phyloP scores from a whole-genome alignment of 2,888 invertebrate genomes.

The Agrenia bidenticulata region DNA sequence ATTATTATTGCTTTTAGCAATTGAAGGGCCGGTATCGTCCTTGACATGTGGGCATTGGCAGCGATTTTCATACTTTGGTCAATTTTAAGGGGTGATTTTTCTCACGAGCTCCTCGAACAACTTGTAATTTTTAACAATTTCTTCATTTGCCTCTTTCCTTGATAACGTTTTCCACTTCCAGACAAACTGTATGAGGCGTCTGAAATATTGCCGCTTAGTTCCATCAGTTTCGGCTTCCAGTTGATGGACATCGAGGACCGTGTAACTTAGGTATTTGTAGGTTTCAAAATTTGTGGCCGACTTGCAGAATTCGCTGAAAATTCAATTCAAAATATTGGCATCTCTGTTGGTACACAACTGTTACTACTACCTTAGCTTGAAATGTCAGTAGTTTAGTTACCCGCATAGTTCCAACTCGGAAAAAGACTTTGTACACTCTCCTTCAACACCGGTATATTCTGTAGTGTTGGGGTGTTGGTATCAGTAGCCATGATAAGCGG shows the following conservation, averaged over 20 bases:
- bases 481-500: slow-evolving; percentile 32
- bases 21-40: slow-evolving; percentile 24
- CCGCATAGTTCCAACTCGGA: slow-evolving; percentile 28
- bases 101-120: slow-evolving; percentile 12
- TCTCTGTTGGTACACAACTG: no score
- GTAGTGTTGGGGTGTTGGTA: slow-evolving; percentile 24
- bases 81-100: slow-evolving; percentile 22
- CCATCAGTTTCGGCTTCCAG: slow-evolving; percentile 15
- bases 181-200: not conserved
- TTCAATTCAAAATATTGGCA: not conserved
- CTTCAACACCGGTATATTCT: slow-evolving; percentile 23
- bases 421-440: slow-evolving; percentile 28
- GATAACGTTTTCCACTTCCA: not conserved
- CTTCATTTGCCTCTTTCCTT: slow-evolving; percentile 1
- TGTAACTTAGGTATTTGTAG: slow-evolving; percentile 28
- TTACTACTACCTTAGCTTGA: no score
- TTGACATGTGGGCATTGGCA: slow-evolving; percentile 20
- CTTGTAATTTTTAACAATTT: not conserved
- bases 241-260: slow-evolving; percentile 28
- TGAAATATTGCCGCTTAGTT: not conserved
- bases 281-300: slow-evolving; percentile 23
- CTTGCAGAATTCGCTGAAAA: slow-evolving; percentile 31
- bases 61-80: slow-evolving; percentile 22
- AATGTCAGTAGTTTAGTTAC: no score
- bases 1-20: slow-evolving; percentile 20